A percentile compares a stretch with the other conserved stretches of the same genome.
phyloP scores from a whole-genome alignment of 2,888 invertebrate species.

The Agonopterix subpropinquella region DNA sequence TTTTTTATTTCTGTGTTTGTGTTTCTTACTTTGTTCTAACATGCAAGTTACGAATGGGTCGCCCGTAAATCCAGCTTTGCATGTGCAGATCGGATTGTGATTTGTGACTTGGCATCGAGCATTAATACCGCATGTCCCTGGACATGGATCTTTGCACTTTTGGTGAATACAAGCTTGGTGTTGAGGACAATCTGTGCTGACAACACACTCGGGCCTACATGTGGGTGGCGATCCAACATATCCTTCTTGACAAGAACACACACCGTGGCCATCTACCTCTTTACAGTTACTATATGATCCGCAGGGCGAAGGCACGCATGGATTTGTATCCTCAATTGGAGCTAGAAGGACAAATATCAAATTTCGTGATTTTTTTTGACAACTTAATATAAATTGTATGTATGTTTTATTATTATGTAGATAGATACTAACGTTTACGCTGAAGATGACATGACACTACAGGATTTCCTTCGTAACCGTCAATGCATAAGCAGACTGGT shows the following conservation, averaged over 20 bases:
- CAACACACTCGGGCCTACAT: conserved; percentile 85
- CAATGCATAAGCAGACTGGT: conserved; percentile 86
- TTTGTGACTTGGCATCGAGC: conserved; percentile 84
- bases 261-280: conserved; percentile 81
- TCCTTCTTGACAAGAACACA: conserved; percentile 85
- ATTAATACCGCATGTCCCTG: conserved; percentile 84
- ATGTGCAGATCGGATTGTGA: conserved; percentile 88
- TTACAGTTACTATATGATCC: conserved; percentile 86
- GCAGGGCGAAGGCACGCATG: conserved; percentile 85
- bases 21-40: conserved; percentile 70
- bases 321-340: conserved; percentile 68
- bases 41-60: conserved; percentile 87
- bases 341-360: conserved; percentile 38
- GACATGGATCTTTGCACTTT: conserved; percentile 85
- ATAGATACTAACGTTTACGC: conserved; percentile 52
- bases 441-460: conserved; percentile 71
- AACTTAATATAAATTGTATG: background rate
- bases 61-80: conserved; percentile 83
- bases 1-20: conserved; percentile 12
- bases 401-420: conserved; percentile 8
- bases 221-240: conserved; percentile 86
- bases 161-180: conserved; percentile 83
- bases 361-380: background rate
- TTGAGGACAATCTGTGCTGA: conserved; percentile 84
- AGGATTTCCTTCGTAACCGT: conserved; percentile 88